Conservation (phyloP, 2,113 vertebrate genomes). For the Labeo rohita region DNA sequence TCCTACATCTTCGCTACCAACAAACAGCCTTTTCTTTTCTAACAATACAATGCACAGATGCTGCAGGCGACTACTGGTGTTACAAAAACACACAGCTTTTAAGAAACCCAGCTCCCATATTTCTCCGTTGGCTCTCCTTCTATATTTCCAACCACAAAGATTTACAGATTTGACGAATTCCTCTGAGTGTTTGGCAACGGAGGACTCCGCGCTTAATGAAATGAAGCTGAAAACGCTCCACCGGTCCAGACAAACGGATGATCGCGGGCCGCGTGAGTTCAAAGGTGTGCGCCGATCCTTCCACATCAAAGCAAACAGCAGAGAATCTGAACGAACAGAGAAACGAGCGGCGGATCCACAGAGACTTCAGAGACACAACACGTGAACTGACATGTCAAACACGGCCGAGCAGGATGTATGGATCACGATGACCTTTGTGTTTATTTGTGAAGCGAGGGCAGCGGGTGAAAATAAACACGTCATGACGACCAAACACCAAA, state of each 20-base stretch:
- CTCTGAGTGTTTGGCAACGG: background rate
- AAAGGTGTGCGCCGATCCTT: constrained; percentile 32
- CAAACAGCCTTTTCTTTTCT: no score
- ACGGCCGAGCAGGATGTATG: constrained; percentile 6
- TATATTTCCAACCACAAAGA: background rate
- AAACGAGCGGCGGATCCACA: constrained; percentile 34
- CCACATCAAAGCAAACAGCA: constrained; percentile 45
- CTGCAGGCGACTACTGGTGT: background rate
- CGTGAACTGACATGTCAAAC: constrained; percentile 18
- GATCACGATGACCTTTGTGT: constrained; percentile 35
- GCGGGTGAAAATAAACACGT: background rate
- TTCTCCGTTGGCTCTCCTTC: background rate
- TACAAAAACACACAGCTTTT: background rate
- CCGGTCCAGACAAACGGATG: constrained; percentile 1
- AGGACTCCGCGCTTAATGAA: background rate
- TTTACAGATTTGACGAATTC: background rate
- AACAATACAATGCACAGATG: background rate
- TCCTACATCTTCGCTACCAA: no score
- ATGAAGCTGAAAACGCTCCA: constrained; percentile 20
- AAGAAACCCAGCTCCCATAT: background rate
- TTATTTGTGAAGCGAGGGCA: background rate
- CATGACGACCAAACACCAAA: background rate
- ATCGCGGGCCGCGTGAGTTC: constrained; percentile 3
- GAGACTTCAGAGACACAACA: constrained; percentile 20
- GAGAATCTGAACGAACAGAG: constrained; percentile 22